A percentile compares a stretch with the other conserved stretches of the same genome.
These are phyloP conservation scores for Pithys albifrons DNA, from an alignment of 2,113 vertebrate genomes.

Conservation along the genomic window DNA sequence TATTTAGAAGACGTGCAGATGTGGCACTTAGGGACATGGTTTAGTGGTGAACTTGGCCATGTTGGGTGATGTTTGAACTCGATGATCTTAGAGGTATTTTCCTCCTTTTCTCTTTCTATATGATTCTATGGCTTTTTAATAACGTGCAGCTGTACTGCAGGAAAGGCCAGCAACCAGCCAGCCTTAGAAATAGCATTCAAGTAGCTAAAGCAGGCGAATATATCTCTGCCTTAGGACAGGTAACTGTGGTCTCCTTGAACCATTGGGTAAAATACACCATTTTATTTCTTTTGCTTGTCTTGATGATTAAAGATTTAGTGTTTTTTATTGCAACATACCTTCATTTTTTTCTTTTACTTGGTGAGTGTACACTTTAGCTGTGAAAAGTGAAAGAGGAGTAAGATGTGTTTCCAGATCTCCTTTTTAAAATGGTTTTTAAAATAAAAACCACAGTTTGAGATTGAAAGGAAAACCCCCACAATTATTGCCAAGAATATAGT, in stretches of 20 bases:
- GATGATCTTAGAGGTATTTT: background rate
- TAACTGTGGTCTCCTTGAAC: background rate
- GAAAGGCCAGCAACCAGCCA: background rate
- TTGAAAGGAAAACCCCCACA: background rate
- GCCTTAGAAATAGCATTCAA: background rate
- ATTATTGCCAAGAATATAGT: background rate
- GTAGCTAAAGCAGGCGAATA: background rate
- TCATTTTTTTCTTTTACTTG: background rate
- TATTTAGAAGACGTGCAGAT: background rate
- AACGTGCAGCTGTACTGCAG: background rate
- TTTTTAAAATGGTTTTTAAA: background rate
- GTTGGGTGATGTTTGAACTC: background rate
- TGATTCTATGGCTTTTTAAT: background rate
- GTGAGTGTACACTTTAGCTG: background rate
- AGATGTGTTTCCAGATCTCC: background rate
- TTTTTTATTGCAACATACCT: background rate
- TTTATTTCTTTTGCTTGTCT: background rate
- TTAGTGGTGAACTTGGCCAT: background rate
- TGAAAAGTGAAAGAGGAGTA: background rate
- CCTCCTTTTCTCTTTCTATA: too few species aligned
- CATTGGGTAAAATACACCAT: background rate
- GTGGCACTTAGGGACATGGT: background rate
- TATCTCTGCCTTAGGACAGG: background rate
- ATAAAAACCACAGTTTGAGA: background rate
- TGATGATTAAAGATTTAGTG: background rate